Evolutionary conservation across 2,888 invertebrate species (phyloP), one percentile per base, ranked within the genome.

Genomic region (Muschampia staudingeri): DNA sequence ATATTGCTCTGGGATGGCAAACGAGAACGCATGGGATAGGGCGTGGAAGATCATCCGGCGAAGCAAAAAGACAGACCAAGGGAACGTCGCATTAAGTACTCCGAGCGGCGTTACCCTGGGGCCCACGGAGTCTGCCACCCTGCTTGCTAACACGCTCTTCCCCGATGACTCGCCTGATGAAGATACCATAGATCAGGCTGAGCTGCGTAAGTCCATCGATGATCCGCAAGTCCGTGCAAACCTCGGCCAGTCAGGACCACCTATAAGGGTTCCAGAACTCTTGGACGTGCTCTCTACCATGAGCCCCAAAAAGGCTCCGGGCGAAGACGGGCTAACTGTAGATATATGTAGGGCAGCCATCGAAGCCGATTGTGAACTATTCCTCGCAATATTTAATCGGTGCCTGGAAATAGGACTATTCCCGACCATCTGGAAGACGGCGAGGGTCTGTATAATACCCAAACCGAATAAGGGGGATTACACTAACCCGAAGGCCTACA

Each of bases 311-410:
- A 85, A 85, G 65, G 87, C 88, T 11, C 88, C 89, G 1, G 88
- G 87, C 0, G 56, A 71, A 1, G 89, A 89, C 34, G 86, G 87
- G 0, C 56, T 88, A 2, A 90, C 89, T 0, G 81, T 88, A 0
- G 89, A 89, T 71, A 89, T 90, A n/a, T 88, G 88, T 75, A 12
- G 4, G 1, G 61, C 37, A 4, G 85, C 85, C 8, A 84, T 87
- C 0, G 11, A 69, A 2, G 37, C 48, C 6, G 71, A 83, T 9
- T 80, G 16, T 5, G 82, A 82, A 0, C 3, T 82, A 0, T 86
- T 88, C 70, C 76, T 88, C 0, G 75, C 81, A 0, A 1, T 88
- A 2, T 25, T 77, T 0, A 89, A 88, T 75, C 87, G 82, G 25
- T 88, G 88, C 76, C 69, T 89, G n/a, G 19, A n/a, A 2, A 65